These are phyloP conservation scores for Scalopus aquaticus DNA, from an alignment of 2,113 vertebrate species.

Conservation along the genomic window DNA sequence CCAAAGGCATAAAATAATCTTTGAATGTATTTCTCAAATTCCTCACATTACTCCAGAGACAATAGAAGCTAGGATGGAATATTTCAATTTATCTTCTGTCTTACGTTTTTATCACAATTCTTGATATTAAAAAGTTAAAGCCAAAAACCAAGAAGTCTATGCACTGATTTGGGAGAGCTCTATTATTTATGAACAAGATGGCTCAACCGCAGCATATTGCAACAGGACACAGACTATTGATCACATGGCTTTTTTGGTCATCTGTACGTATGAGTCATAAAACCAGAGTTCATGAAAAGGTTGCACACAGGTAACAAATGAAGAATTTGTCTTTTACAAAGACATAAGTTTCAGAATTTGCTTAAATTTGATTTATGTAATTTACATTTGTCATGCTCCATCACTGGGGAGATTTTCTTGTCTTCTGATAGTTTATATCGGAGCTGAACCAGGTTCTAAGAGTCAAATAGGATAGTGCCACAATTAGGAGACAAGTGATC, in stretches of 20 bases:
- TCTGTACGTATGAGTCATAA: constrained; percentile 47
- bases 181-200: constrained; percentile 56
- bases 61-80: constrained; percentile 54
- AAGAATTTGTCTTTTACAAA: constrained; percentile 63
- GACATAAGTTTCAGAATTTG: constrained; percentile 29
- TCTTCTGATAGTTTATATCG: constrained; percentile 36
- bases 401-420: constrained; percentile 25
- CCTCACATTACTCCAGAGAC: constrained; percentile 46
- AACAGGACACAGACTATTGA: constrained; percentile 53
- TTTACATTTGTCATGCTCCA: constrained; percentile 40
- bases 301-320: constrained; percentile 12
- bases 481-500: constrained; percentile 9
- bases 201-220: constrained; percentile 61
- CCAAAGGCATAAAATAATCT: constrained; percentile 35
- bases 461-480: constrained; percentile 33
- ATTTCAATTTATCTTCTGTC: constrained; percentile 45
- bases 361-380: constrained; percentile 43
- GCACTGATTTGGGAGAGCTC: constrained; percentile 62
- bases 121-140: constrained; percentile 49
- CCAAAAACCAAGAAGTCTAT: constrained; percentile 69
- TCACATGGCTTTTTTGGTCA: constrained; percentile 49
- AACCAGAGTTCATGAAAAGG: constrained; percentile 52
- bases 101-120: constrained; percentile 64
- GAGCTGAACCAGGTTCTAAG: constrained; percentile 17
- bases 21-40: constrained; percentile 55